Evolutionary conservation across 2,888 invertebrate species (phyloP), one percentile per base, ranked within the genome.

Genomic region (Diadegma fenestrale): DNA sequence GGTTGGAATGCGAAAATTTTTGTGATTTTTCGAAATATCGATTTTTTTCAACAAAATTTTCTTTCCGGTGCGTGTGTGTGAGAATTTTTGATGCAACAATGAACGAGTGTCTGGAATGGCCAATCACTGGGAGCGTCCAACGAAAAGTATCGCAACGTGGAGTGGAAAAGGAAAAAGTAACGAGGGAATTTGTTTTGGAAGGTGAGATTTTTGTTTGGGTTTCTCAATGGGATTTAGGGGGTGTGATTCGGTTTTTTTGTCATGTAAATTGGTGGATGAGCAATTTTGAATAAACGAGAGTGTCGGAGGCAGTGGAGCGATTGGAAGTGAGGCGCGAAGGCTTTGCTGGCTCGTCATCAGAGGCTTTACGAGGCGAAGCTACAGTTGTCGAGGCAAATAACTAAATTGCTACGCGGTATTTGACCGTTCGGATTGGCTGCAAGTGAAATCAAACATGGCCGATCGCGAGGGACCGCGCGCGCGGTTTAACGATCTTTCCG

Each of bases 51-150:
- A n/a, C n/a, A n/a, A n/a, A n/a, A n/a, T n/a, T n/a, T n/a, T n/a
- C n/a, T n/a, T n/a, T n/a, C n/a, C n/a, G n/a, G n/a, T n/a, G 71
- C 69, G 19, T 72, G 43, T 61, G 30, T 63, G 48, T n/a, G 17
- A 61, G 22, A 45, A 64, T 51, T 26, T 58, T 41, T n/a, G 51
- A 48, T 83, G 75, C 81, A 30, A 78, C 41, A 61, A 73, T 81
- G 83, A 68, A 75, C 45, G 26, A 78, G 45, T 75, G 61, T 80
- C 69, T 37, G 72, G 26, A 54, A 63, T 66, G 69, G 26, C 72
- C 6, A 48, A 54, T 80, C 73, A 51, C 51, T 66, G 51, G 58
- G 72, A 82, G 85, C 82, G 72, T 85, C 82, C 82, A 72, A 77
- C 48, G 19, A n/a, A 8, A 19, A 12, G 10, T n/a, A n/a, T n/a